phyloP scores from a whole-genome alignment of 2,888 invertebrate genomes.

The Sinhomidia bicolor region DNA sequence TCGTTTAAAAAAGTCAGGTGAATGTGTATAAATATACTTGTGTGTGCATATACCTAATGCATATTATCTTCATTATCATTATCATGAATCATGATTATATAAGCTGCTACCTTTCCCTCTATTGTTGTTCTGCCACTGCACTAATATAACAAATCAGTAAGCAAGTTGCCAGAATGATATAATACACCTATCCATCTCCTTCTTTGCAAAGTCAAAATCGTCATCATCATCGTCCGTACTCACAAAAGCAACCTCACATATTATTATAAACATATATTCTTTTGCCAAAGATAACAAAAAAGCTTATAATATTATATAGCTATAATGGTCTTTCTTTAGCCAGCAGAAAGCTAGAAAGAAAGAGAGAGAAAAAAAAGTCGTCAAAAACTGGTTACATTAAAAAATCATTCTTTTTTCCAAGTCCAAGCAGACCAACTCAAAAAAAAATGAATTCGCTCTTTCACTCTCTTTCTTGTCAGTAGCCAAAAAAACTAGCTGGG shows the following conservation, averaged over 20 bases:
- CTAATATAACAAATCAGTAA: slow-evolving; percentile 68
- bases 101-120: slow-evolving; percentile 19
- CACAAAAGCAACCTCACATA: slow-evolving; percentile 1
- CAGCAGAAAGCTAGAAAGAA: not conserved
- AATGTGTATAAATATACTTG: not conserved
- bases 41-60: not conserved
- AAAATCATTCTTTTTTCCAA: slow-evolving; percentile 52
- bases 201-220: slow-evolving; percentile 41
- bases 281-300: not conserved
- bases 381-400: slow-evolving; percentile 71
- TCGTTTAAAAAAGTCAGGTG: slow-evolving; percentile 44
- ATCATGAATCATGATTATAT: slow-evolving; percentile 40
- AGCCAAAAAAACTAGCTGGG: not conserved
- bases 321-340: not conserved
- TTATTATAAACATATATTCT: not conserved
- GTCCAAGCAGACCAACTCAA: not conserved
- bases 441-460: slow-evolving; percentile 35
- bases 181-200: slow-evolving; percentile 64
- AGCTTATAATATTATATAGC: not conserved
- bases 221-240: slow-evolving; percentile 31
- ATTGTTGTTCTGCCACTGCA: slow-evolving; percentile 41
- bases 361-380: slow-evolving; percentile 54
- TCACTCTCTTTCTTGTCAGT: slow-evolving; percentile 50
- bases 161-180: slow-evolving; percentile 69
- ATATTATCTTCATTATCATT: slow-evolving; percentile 20